Evolutionary conservation across 2,113 vertebrate species (phyloP).

Genomic region (Myrmophylax atrothorax): DNA sequence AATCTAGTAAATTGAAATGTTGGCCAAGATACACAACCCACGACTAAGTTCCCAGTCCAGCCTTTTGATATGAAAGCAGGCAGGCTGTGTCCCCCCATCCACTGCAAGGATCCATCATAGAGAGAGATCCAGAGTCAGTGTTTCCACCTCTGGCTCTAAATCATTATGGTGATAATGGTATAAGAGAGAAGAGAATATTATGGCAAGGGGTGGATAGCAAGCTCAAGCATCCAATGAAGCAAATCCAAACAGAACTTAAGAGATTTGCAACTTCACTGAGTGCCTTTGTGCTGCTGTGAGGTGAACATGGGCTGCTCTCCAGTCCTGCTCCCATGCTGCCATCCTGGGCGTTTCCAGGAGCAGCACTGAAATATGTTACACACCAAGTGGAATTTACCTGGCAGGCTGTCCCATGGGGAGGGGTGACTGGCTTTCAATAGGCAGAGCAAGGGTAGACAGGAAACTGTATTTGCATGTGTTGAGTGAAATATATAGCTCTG

Average conservation of each 20-base stretch:
- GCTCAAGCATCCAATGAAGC: neutral
- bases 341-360: neutral
- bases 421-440: neutral
- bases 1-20: neutral
- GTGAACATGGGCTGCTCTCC: rapidly evolving
- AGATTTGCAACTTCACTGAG: neutral
- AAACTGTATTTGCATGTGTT: neutral
- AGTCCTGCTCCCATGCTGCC: rapidly evolving
- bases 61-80: neutral
- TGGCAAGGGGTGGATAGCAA: rapidly evolving
- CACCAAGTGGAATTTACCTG: neutral
- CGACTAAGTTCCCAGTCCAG: neutral
- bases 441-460: neutral
- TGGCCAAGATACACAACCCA: rapidly evolving
- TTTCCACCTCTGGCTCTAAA: neutral
- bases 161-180: too few relatives aligned
- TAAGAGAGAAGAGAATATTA: neutral
- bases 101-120: neutral
- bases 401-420: neutral
- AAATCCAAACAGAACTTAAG: neutral
- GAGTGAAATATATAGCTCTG: neutral
- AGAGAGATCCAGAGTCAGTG: neutral
- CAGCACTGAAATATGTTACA: neutral
- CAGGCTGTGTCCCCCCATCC: neutral
- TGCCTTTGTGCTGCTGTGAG: neutral